Base-by-base conservation (phyloP, 2,113 vertebrate genomes). In the Cheirogaleus medius region DNA sequence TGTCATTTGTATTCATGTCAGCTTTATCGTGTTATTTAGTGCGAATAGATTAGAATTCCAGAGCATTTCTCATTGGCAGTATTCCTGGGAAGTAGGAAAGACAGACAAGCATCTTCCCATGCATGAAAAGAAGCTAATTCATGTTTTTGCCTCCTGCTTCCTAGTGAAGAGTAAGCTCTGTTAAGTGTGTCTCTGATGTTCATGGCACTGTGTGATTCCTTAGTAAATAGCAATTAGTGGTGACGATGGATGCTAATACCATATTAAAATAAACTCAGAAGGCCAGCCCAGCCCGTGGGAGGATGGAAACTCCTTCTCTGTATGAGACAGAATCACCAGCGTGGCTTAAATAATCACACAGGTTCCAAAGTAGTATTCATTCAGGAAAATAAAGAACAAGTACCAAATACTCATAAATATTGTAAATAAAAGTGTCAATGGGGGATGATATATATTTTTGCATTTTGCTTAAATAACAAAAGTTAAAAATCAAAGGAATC, bases 191-290 rank as follows among this genome's bases (percentile, higher is more conserved):
- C 81, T 96, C 80, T 95, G 71, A 93, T 82, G 37, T 58, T 44
- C 14, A 64, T 0, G 0, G 6, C 29, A 25, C 37, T 49, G 1
- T 29, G 21, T 49, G 68, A 76, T 69, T 80, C 7, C 52, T 90
- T 69, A 71, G 92, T 93, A 95, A 97, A 84, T 7, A 96, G 77
- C 94, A 96, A 89, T 98, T 94, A 95, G 82, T 66, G 77, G 81
- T 93, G 87, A 93, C 0, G n/a, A 85, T 27, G 58, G 90, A 85
- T 37, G 60, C 78, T 78, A 54, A 85, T 9, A 8, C 9, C 84
- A 5, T 32, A 21, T 42, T 49, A 96, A 90, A 91, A 90, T 85
- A 84, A 83, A 86, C 34, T 88, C 44, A 25, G 8, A 90, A 42
- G 92, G 21, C 58, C 73, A 93, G 76, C 37, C 32, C 39, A 39